Evolutionary conservation across 1,140 invertebrate species (phyloP).

Genomic region (Pollicipes pollicipes): DNA sequence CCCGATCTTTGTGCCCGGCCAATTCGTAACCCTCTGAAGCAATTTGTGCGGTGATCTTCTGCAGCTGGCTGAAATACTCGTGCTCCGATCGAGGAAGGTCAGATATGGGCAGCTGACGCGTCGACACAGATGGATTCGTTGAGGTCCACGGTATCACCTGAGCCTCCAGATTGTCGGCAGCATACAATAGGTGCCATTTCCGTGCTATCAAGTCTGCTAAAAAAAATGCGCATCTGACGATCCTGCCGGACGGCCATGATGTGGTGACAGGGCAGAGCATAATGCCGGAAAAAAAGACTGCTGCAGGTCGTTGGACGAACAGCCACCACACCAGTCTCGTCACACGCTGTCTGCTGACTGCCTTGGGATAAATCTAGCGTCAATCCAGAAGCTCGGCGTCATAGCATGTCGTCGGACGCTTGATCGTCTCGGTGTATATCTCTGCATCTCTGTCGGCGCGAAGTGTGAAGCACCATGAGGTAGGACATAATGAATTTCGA

Average conservation of each 20-base stretch:
- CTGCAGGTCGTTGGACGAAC: too few relatives aligned
- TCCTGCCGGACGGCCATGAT: neutral
- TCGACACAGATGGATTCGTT: neutral
- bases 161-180: neutral
- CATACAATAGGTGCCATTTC: slow-evolving; percentile 1
- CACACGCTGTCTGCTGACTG: too few relatives aligned
- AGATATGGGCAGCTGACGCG: neutral
- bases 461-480: too few relatives aligned
- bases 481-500: too few relatives aligned
- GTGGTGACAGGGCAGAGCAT: neutral
- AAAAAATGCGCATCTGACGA: neutral
- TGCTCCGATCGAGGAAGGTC: neutral
- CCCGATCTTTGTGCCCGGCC: neutral
- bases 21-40: neutral
- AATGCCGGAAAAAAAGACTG: too few relatives aligned
- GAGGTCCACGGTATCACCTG: neutral
- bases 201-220: neutral
- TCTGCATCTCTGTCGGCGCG: too few relatives aligned
- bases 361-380: too few relatives aligned
- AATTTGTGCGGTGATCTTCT: neutral
- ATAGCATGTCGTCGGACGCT: too few relatives aligned
- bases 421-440: too few relatives aligned
- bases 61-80: neutral
- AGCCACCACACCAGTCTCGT: too few relatives aligned
- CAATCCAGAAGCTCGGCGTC: too few relatives aligned